Base-by-base conservation (phyloP, 2,888 invertebrate genomes). In the Troglohyphantes excavatus region DNA sequence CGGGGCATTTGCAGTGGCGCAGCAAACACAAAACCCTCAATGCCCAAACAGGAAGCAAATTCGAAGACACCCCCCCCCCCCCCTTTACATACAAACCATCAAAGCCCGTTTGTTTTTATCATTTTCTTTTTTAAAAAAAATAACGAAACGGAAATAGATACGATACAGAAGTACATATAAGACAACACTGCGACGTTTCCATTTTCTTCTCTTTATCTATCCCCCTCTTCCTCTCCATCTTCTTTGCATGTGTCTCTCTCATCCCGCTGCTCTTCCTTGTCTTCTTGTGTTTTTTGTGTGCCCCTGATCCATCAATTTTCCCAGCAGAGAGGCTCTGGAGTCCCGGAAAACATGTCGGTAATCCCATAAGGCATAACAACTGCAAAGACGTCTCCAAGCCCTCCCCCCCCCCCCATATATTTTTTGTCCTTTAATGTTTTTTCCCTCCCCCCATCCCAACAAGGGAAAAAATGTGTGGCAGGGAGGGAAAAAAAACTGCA, bases 311-410 rank as follows among this genome's bases (percentile, higher is more conserved):
- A 89, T 89, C 88, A 89, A 89, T 89, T 89, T 89, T 76, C 88
- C 76, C 88, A 33, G 70, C 43, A 89, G 82, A 82, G 87, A 81
- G 81, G 53, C 72, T 67, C 65, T 19, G 21, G 17, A 63, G 26
- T 61, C 76, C 82, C 43, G 70, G 82, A 88, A 88, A 82, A 89
- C 88, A 89, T 89, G 88, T 89, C 75, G 43, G 76, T 89, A 89
- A 89, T 89, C 88, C 88, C 82, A 89, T 89, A 89, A 89, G 88
- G 88, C 88, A 82, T 82, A 82, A 73, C 88, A 89, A 89, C 82
- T 82, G 82, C 88, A 89, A 75, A 89, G 82, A 82, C 88, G 68
- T 75, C 26, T 67, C 59, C 23, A 53, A 23, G 26, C 59, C 26
- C 19, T 11, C 43, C 33, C 27, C 46, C 27, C n/a, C 33, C 11